Percentiles rank a stretch among this genome's conserved stretches.
Evolutionary conservation across 1,140 invertebrate species (phyloP).

Genomic region (Amphibalanus amphitrite): DNA sequence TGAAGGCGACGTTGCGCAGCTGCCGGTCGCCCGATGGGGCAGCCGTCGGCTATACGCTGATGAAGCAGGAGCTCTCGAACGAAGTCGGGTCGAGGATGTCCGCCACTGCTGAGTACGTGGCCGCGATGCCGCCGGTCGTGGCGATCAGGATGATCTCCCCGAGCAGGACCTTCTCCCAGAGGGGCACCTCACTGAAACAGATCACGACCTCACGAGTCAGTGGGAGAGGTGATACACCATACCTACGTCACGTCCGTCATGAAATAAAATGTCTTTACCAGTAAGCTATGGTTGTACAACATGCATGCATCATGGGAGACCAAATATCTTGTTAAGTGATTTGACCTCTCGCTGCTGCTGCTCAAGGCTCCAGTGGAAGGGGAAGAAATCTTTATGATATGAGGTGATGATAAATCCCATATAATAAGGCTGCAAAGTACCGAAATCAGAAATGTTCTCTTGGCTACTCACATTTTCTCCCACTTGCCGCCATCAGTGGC

Average conservation of each 20-base stretch:
- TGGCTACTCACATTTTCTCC: constrained; percentile 10
- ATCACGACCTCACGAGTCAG: background rate
- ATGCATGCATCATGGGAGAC: background rate
- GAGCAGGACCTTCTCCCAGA: constrained; percentile 29
- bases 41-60: too few species aligned
- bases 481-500: background rate
- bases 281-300: background rate
- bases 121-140: constrained; percentile 8
- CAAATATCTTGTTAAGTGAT: background rate
- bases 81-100: constrained; percentile 7
- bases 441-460: background rate
- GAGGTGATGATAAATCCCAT: too few species aligned
- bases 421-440: background rate
- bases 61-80: constrained; percentile 14
- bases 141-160: constrained; percentile 35
- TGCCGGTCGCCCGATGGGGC: too few species aligned
- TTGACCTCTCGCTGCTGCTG: background rate
- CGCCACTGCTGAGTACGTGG: constrained; percentile 10
- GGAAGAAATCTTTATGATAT: too few species aligned
- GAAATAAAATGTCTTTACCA: background rate
- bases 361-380: background rate
- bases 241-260: background rate
- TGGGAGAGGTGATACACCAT: background rate
- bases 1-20: too few species aligned
- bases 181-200: constrained; percentile 27